These are phyloP conservation scores for Hyposoter didymator DNA, from an alignment of 2,888 invertebrate species.

Conservation along the genomic window DNA sequence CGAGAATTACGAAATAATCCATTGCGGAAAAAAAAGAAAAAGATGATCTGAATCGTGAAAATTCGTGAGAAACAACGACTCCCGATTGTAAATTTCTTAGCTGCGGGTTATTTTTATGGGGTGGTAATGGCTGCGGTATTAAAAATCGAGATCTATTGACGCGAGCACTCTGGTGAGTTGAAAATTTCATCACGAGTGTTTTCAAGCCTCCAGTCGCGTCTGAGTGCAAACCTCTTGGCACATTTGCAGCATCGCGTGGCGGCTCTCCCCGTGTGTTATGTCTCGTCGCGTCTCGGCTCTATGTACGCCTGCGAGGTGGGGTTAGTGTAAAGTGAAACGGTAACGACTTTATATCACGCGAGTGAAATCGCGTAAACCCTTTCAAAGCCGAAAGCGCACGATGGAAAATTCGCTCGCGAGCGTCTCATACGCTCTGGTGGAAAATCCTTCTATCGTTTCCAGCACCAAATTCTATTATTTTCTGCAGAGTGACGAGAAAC, in stretches of 20 bases:
- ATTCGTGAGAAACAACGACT: neutral
- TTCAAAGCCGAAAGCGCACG: constrained; percentile 38
- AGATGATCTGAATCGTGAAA: no score
- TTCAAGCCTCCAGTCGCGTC: constrained; percentile 9
- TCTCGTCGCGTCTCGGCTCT: constrained; percentile 16
- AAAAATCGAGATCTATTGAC: neutral
- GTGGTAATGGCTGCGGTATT: neutral
- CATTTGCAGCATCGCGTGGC: constrained; percentile 22
- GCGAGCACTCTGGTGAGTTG: constrained; percentile 1
- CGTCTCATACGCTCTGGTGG: constrained; percentile 17
- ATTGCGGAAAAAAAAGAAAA: no score
- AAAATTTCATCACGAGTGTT: constrained; percentile 32
- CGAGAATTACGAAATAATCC: no score
- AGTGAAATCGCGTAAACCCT: constrained; percentile 56
- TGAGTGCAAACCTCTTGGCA: constrained; percentile 10
- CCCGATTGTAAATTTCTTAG: neutral
- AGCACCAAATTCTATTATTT: neutral
- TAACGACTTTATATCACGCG: constrained; percentile 62
- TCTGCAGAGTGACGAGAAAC: neutral
- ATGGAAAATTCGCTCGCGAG: constrained; percentile 49
- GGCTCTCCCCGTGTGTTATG: constrained; percentile 1
- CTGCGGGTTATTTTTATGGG: neutral
- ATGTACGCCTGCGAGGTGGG: constrained; percentile 21
- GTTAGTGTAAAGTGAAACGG: constrained; percentile 55
- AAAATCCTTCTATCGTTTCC: neutral